A percentile compares a stretch with the other conserved stretches of the same genome.
These are phyloP conservation scores for Tapirus terrestris DNA, from an alignment of 2,113 vertebrate genomes.

Conservation along the genomic window DNA sequence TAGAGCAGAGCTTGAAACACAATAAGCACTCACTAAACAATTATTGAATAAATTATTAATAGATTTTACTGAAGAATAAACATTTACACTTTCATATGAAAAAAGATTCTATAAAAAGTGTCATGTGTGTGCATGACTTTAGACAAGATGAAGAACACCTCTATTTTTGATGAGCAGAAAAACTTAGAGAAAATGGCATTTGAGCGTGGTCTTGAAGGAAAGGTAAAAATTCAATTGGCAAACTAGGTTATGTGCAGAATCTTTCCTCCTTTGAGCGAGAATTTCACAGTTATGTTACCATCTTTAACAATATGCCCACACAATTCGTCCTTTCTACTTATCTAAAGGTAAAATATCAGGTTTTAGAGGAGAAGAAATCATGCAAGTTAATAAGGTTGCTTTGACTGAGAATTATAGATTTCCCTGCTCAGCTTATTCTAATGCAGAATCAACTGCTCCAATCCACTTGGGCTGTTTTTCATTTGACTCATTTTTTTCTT, in stretches of 20 bases:
- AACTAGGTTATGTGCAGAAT: not conserved
- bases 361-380: conserved; percentile 26
- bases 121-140: not conserved
- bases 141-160: not conserved
- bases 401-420: conserved; percentile 7
- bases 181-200: not conserved
- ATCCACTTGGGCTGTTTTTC: not conserved
- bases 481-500: conserved; percentile 1
- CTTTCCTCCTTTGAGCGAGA: not conserved
- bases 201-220: not conserved
- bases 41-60: not conserved
- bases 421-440: not conserved
- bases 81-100: not conserved
- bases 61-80: not conserved
- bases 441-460: conserved; percentile 17
- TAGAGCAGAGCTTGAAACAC: not conserved
- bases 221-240: not conserved
- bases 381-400: conserved; percentile 17
- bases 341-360: conserved; percentile 1
- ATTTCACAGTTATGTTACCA: conserved; percentile 10
- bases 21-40: not conserved
- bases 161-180: not conserved
- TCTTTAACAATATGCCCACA: not conserved
- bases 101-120: not conserved
- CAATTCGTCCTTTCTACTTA: not conserved